These are phyloP conservation scores for Bos javanicus DNA, from an alignment of 2,113 vertebrate species.

Conservation along the genomic window DNA sequence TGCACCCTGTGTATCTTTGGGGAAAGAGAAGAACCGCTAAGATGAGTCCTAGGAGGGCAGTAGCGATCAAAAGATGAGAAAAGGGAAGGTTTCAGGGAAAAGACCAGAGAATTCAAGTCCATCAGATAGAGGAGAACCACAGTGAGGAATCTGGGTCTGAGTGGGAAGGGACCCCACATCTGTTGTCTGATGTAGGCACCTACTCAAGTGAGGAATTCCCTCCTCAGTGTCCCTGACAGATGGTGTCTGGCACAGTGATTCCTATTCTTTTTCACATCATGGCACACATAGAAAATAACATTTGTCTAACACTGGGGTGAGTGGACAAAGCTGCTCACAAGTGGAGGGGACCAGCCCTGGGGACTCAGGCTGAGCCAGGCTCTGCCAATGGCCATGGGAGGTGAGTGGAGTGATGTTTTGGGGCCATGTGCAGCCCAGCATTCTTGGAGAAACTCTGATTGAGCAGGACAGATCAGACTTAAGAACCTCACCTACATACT, in stretches of 20 bases:
- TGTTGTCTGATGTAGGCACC: background rate
- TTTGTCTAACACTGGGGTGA: background rate
- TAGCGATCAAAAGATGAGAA: background rate
- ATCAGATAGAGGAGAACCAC: background rate
- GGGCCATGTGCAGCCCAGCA: background rate
- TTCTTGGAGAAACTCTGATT: background rate
- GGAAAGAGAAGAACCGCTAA: background rate
- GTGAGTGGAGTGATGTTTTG: background rate
- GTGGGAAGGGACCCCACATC: background rate
- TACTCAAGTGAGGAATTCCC: background rate
- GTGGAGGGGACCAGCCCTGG: background rate
- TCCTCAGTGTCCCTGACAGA: background rate
- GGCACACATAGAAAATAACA: background rate
- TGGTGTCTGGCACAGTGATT: background rate
- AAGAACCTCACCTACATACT: background rate
- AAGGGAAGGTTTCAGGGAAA: background rate
- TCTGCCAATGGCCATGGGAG: background rate
- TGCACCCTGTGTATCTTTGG: background rate
- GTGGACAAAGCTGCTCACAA: background rate
- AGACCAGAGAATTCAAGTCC: background rate
- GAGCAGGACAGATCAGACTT: background rate
- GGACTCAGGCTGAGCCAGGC: background rate
- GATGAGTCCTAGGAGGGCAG: background rate
- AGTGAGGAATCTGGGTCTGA: background rate
- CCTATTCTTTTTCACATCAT: background rate